Evolutionary conservation across 2,888 invertebrate species (phyloP).

Genomic region (Sphaerophoria taeniata): DNA sequence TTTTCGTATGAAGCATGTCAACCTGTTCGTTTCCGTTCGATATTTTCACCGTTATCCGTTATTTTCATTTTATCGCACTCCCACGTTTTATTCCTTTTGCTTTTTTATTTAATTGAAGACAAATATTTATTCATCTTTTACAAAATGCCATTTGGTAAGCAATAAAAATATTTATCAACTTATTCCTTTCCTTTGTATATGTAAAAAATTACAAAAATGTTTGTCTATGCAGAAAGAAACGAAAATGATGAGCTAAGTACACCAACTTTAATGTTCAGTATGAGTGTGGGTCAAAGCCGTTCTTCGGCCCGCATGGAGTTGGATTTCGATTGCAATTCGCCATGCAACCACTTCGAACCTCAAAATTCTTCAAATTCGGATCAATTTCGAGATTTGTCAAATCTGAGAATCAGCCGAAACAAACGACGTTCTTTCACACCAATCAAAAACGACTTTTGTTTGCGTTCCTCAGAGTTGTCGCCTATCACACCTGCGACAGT

Average conservation of each 20-base stretch:
- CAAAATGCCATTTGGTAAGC: conserved; percentile 60
- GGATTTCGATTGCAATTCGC: conserved; percentile 4
- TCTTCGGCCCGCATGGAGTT: not conserved
- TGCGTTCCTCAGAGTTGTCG: conserved; percentile 58
- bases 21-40: too few relatives aligned
- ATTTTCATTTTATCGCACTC: not conserved
- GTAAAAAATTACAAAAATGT: not conserved
- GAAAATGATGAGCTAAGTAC: conserved; percentile 53
- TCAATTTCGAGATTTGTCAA: conserved; percentile 60
- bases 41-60: too few relatives aligned
- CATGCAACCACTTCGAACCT: not conserved
- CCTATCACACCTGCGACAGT: conserved; percentile 52
- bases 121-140: not conserved
- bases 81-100: not conserved
- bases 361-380: conserved; percentile 40
- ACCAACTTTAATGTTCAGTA: conserved; percentile 54
- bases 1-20: too few relatives aligned
- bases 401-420: conserved; percentile 57
- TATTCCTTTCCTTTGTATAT: too few relatives aligned
- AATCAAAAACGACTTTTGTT: conserved; percentile 42
- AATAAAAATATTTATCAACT: too few relatives aligned
- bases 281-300: conserved; percentile 33
- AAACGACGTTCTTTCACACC: conserved; percentile 66
- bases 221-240: conserved; percentile 36
- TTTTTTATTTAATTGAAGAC: not conserved